A percentile compares a stretch with the other conserved stretches of the same genome.
phyloP scores from a whole-genome alignment of 2,888 invertebrate species.

The Meliscaeva auricollis region DNA sequence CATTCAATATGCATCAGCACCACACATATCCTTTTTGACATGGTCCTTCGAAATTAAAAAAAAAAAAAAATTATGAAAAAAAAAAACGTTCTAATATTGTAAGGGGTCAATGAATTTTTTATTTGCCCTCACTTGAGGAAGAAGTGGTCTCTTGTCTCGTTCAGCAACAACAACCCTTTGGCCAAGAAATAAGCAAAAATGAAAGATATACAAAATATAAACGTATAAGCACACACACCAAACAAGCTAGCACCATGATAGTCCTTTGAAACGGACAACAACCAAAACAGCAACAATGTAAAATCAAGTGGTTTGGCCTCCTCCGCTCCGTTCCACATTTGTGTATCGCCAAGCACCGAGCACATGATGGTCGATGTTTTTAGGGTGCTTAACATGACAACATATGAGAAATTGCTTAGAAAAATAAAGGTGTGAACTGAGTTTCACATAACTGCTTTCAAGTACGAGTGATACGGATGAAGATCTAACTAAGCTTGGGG shows the following conservation, averaged over 20 bases:
- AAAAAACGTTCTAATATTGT: constrained; percentile 53
- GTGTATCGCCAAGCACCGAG: not conserved
- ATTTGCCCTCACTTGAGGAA: constrained; percentile 45
- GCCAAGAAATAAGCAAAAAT: not conserved
- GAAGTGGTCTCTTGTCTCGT: constrained; percentile 35
- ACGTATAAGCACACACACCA: constrained; percentile 13
- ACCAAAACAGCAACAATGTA: constrained; percentile 56
- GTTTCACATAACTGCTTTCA: not conserved
- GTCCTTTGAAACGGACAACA: constrained; percentile 30
- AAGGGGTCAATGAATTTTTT: constrained; percentile 73
- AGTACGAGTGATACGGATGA: too few relatives aligned
- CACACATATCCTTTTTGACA: constrained; percentile 34
- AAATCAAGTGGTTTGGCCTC: constrained; percentile 63
- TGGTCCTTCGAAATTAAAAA: constrained; percentile 33
- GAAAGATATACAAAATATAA: not conserved
- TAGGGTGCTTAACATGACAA: constrained; percentile 66
- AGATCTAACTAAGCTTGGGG: too few relatives aligned
- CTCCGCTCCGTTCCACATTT: constrained; percentile 32
- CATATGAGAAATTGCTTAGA: constrained; percentile 64
- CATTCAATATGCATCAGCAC: constrained; percentile 35
- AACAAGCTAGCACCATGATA: not conserved
- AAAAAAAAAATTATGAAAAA: constrained; percentile 8
- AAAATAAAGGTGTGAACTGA: not conserved
- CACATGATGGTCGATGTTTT: constrained; percentile 46
- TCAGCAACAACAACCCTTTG: constrained; percentile 29